Base-by-base conservation (phyloP, 2,888 invertebrate genomes). In the Apamea sordens region DNA sequence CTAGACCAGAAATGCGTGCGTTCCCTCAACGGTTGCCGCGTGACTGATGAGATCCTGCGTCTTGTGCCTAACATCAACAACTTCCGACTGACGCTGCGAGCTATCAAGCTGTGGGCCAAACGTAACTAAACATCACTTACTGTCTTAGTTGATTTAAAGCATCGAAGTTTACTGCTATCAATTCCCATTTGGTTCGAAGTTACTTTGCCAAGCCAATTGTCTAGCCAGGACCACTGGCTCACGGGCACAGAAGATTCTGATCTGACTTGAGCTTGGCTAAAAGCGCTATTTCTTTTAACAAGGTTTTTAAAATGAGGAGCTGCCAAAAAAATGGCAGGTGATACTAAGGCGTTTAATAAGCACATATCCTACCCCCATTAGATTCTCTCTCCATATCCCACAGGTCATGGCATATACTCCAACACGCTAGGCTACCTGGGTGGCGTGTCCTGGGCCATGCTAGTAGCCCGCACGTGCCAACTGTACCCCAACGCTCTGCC, bases 371-470 rank as follows among this genome's bases (percentile, higher is more conserved):
- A 50, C 15, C 15, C 15, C 15, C 50, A 73, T 41, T 15, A n/a
- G 10, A 7, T 56, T 61, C 18, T n/a, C 1, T 8, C 0, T 47
- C 59, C 32, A 64, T 0, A 56, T 13, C 1, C n/a, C 50, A 0
- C 94, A 99, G 99, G 98, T 91, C 99, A 98, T 95, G 99, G 99
- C 76, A 99, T 99, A 89, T 99, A 99, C 97, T 99, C 99, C 73
- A 99, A 99, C 97, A 99, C 98, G 0, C 97, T 99, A 89, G 99
- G 99, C 67, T 99, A 99, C 95, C 98, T 99, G 74, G 99, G 99
- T 74, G 99, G 99, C 83, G 99, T 99, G 18, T 99, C 99, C 0
- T 99, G 99, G 99, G 99, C 99, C 3, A 99, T 99, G 99, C 96
- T 99, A 77, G 99, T 99, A 0, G 99, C 99, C 0, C 97, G 99